Conservation (phyloP, 2,113 vertebrate genomes). For the Tiliqua scincoides region DNA sequence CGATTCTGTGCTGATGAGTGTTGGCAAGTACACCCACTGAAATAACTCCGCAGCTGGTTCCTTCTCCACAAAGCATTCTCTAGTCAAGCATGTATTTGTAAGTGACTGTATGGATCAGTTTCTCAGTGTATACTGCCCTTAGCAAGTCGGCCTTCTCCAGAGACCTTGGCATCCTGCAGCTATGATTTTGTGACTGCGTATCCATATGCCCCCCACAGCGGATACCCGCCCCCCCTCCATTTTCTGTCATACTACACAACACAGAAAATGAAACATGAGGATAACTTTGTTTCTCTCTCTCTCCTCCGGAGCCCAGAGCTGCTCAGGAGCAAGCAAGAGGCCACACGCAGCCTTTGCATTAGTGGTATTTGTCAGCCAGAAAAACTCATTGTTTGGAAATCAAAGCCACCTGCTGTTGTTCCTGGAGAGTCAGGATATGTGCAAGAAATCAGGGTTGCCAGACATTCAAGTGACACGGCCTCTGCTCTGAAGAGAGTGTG, state of each 20-base stretch:
- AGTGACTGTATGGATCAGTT: background rate
- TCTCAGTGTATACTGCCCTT: slow-evolving; percentile 7
- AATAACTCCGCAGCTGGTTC: background rate
- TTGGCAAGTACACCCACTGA: slow-evolving; percentile 27
- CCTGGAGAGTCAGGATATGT: background rate
- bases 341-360: background rate
- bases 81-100: slow-evolving; percentile 12
- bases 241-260: background rate
- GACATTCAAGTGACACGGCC: background rate
- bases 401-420: slow-evolving; percentile 7
- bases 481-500: background rate
- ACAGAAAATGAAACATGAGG: background rate
- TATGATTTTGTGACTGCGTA: background rate
- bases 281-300: background rate
- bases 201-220: background rate
- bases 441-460: background rate
- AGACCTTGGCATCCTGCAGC: background rate
- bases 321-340: background rate
- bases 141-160: background rate
- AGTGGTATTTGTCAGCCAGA: background rate
- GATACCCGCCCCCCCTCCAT: background rate
- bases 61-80: background rate
- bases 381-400: background rate
- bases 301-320: background rate
- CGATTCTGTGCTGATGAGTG: slow-evolving; percentile 14